phyloP scores from a whole-genome alignment of 2,888 invertebrate species.

The Ichneumon xanthorius region DNA sequence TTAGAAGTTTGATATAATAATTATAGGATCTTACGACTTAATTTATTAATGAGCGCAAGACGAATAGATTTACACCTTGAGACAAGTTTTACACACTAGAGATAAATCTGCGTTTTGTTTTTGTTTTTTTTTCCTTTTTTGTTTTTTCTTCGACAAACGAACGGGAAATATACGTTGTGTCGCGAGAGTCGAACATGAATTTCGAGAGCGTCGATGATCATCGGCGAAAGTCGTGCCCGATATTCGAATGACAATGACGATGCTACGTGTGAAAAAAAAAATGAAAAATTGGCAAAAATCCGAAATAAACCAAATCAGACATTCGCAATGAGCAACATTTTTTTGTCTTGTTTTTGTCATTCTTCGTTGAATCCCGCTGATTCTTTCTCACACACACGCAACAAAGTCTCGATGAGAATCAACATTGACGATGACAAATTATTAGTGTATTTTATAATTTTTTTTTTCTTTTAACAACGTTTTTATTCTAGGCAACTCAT shows the following conservation, averaged over 20 bases:
- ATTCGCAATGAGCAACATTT: conserved; percentile 24
- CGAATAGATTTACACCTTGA: conserved; percentile 79
- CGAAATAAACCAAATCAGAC: conserved; percentile 35
- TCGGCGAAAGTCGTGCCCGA: conserved; percentile 20
- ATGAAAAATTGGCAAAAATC: conserved; percentile 17
- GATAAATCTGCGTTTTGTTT: conserved; percentile 39
- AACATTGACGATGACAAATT: conserved; percentile 19
- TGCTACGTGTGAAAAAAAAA: conserved; percentile 20
- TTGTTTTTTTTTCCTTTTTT: conserved; percentile 11
- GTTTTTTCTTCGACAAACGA: conserved; percentile 25
- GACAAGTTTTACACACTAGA: conserved; percentile 66
- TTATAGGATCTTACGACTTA: conserved; percentile 73
- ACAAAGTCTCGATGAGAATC: conserved; percentile 35
- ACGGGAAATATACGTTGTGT: conserved; percentile 24
- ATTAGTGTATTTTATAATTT: neutral
- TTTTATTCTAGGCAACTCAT: conserved; percentile 55
- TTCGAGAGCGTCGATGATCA: conserved; percentile 30
- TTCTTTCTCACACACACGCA: conserved; percentile 10
- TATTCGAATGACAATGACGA: conserved; percentile 27
- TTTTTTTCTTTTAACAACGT: conserved; percentile 25
- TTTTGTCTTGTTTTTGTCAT: conserved; percentile 5
- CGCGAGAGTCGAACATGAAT: conserved; percentile 5
- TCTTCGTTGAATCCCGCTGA: conserved; percentile 27
- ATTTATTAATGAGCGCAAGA: conserved; percentile 81
- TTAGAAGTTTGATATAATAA: conserved; percentile 67